Evolutionary conservation across 2,888 invertebrate genomes (phyloP).

Genomic region (Erpobdella octoculata): DNA sequence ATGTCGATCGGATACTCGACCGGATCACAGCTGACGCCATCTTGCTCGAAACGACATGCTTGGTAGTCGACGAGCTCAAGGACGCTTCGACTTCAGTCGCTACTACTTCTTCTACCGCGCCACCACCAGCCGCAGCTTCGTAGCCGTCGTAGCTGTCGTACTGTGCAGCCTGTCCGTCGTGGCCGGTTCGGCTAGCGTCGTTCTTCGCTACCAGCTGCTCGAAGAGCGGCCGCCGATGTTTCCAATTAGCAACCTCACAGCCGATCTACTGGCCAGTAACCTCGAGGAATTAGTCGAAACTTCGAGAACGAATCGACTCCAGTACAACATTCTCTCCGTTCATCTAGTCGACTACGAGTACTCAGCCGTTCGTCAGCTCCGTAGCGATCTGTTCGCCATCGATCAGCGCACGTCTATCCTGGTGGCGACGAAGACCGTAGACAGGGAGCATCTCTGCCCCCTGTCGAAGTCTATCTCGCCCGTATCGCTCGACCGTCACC

Average conservation of each 20-base stretch:
- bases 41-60: background rate
- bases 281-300: background rate
- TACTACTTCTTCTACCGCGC: background rate
- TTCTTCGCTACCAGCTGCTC: constrained; percentile 1
- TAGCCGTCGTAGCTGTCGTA: background rate
- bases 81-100: background rate
- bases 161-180: background rate
- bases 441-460: background rate
- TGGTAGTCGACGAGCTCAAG: background rate
- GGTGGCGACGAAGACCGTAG: background rate
- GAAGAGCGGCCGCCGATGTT: background rate
- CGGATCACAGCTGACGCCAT: background rate
- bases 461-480: background rate
- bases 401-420: background rate
- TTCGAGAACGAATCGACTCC: background rate
- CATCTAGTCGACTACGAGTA: background rate
- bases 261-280: background rate
- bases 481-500: background rate
- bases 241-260: background rate
- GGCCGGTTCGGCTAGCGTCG: background rate
- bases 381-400: background rate
- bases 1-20: background rate
- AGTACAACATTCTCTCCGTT: background rate
- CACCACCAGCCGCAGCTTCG: background rate
- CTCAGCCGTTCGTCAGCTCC: background rate